A percentile compares a stretch with the other conserved stretches of the same genome.
Conservation (phyloP, 2,797 vertebrate genomes). For the Rhinatrema bivittatum region DNA sequence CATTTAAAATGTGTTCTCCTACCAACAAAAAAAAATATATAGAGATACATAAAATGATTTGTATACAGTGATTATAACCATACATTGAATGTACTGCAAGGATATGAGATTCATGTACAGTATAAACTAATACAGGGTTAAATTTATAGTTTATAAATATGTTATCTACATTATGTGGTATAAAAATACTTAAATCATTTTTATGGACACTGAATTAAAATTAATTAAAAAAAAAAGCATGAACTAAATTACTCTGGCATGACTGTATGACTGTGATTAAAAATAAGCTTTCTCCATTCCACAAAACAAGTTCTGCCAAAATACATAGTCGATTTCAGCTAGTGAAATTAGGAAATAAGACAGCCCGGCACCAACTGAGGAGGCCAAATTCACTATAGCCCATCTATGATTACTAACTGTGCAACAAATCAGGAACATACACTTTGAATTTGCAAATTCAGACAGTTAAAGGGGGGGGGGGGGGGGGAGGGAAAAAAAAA, state of each 20-base stretch:
- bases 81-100: slow-evolving; percentile 79
- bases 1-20: slow-evolving; percentile 45
- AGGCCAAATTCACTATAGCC: no score
- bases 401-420: no score
- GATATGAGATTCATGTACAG: slow-evolving; percentile 78
- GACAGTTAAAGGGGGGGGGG: no score
- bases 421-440: no score
- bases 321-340: no score
- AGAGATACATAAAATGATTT: slow-evolving; percentile 56
- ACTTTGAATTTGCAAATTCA: no score
- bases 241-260: slow-evolving; percentile 69
- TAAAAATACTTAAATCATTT: slow-evolving; percentile 81
- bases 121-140: slow-evolving; percentile 58
- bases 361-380: no score
- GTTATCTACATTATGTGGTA: slow-evolving; percentile 76
- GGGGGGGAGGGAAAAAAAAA: no score
- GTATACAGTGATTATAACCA: slow-evolving; percentile 63
- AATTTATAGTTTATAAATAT: slow-evolving; percentile 86
- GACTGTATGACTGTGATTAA: slow-evolving; percentile 52
- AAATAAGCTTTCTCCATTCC: no score
- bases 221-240: slow-evolving; percentile 44
- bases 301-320: no score
- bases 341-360: no score
- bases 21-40: slow-evolving; percentile 39
- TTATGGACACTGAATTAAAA: slow-evolving; percentile 61